Evolutionary conservation across 2,113 vertebrate species (phyloP).

Genomic region (Galeopterus variegatus): DNA sequence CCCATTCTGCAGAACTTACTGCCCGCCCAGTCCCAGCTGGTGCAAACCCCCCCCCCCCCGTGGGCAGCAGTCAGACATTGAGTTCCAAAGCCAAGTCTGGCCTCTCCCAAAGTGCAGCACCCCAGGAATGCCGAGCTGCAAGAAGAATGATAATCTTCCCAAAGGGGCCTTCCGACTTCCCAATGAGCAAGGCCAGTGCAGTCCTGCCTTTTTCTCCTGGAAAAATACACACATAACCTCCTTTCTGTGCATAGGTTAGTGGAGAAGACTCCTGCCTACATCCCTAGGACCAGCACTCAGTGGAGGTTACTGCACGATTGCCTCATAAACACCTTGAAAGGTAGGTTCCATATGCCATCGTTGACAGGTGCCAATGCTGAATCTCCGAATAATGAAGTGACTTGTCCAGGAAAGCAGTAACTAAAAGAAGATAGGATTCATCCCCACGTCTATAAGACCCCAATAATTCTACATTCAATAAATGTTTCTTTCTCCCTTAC

Average conservation of each 20-base stretch:
- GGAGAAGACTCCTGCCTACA: not conserved
- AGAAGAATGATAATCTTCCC: not conserved
- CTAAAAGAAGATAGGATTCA: not conserved
- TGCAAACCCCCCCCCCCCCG: too few relatives aligned
- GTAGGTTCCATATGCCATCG: not conserved
- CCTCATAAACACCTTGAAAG: not conserved
- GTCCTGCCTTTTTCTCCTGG: not conserved
- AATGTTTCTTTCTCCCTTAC: not conserved
- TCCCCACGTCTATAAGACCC: not conserved
- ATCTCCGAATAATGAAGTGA: not conserved
- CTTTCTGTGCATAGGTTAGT: accelerated
- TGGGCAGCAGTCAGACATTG: accelerated
- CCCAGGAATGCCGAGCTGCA: not conserved
- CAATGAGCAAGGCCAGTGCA: too few relatives aligned
- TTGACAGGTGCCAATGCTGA: not conserved
- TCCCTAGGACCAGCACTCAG: too few relatives aligned
- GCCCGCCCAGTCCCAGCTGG: not conserved
- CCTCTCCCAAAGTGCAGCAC: not conserved
- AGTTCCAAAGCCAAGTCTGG: not conserved
- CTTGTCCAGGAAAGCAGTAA: not conserved
- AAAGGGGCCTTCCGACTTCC: not conserved
- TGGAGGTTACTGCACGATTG: too few relatives aligned
- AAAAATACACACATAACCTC: not conserved
- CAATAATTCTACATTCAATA: not conserved
- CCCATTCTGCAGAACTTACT: not conserved